Conservation (phyloP, 2,113 vertebrate genomes). For the Sander lucioperca region DNA sequence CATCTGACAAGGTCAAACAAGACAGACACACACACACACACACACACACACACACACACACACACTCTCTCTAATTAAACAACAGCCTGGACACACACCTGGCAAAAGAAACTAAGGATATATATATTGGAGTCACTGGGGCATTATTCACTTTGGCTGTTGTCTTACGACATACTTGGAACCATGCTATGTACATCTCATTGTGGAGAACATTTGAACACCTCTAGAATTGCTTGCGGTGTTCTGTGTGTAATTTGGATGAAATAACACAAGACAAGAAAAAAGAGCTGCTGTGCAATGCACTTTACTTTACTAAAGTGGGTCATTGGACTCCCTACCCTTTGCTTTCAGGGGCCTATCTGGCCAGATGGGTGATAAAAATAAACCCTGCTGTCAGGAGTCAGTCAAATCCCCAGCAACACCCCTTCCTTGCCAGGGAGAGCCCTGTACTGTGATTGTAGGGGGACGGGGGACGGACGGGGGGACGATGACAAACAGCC, state of each 20-base stretch:
- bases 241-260: slow-evolving; percentile 54
- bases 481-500: slow-evolving; percentile 62
- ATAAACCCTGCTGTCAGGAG: slow-evolving; percentile 80
- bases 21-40: slow-evolving; percentile 11
- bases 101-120: slow-evolving; percentile 32
- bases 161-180: slow-evolving; percentile 15
- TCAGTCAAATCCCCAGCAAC: slow-evolving; percentile 77
- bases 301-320: slow-evolving; percentile 77
- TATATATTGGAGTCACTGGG: not conserved
- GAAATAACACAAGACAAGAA: slow-evolving; percentile 65
- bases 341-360: slow-evolving; percentile 74
- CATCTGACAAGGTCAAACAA: slow-evolving; percentile 86
- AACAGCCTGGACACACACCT: slow-evolving; percentile 54
- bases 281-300: slow-evolving; percentile 67
- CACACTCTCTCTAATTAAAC: slow-evolving; percentile 32
- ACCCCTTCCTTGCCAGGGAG: slow-evolving; percentile 61
- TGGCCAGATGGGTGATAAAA: slow-evolving; percentile 84
- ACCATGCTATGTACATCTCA: not conserved
- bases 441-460: slow-evolving; percentile 44
- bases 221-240: slow-evolving; percentile 22
- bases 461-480: no score
- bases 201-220: slow-evolving; percentile 16
- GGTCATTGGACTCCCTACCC: slow-evolving; percentile 76
- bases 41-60: not conserved
- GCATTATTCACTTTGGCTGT: not conserved